Base-by-base conservation (phyloP, 2,113 vertebrate genomes). In the Psephotus haematonotus region DNA sequence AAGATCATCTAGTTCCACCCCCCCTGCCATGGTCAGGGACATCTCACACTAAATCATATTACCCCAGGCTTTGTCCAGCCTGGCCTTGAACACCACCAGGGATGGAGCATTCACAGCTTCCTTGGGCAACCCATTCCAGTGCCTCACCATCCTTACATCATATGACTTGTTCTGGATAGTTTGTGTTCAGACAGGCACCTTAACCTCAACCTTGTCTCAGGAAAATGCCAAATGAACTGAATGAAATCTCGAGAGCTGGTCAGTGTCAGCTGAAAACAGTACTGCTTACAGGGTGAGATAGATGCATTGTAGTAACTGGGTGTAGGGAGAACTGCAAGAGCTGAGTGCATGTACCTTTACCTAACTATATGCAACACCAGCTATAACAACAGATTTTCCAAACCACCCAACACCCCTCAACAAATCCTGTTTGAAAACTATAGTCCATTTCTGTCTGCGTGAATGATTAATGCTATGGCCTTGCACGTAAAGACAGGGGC, bases 401-500 rank as follows among this genome's bases (percentile, higher is more conserved):
- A 75, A 50, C 17, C 24, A 52, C 18, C 10, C 28, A 75, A 35
- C 47, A 69, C 2, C 20, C 19, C 37, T 82, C 53, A 63, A 53
- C 59, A 92, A 90, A 88, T 80, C 33, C 31, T 47, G 23, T 63
- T 92, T 90, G 87, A 96, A 94, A 91, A 64, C 71, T 78, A 13
- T 8, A 83, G 93, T 59, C 85, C 18, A 1, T 81, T 93, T 46
- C 55, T 93, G 68, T 74, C 82, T 83, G 16, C 50, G 79, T 70
- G 82, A 95, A 84, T 88, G 92, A 94, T 94, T 93, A 94, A 93
- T 78, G 47, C 27, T 55, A 2, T 29, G 39, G 93, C 64, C 88
- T 92, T 78, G 76, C 76, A 71, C 2, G 11, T 41, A 50, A 55
- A 78, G 82, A 78, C 79, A 68, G 29, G 60, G 79, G 33, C 43